These are phyloP conservation scores for Allophyes oxyacanthae DNA, from an alignment of 2,888 invertebrate genomes.

Conservation along the genomic window DNA sequence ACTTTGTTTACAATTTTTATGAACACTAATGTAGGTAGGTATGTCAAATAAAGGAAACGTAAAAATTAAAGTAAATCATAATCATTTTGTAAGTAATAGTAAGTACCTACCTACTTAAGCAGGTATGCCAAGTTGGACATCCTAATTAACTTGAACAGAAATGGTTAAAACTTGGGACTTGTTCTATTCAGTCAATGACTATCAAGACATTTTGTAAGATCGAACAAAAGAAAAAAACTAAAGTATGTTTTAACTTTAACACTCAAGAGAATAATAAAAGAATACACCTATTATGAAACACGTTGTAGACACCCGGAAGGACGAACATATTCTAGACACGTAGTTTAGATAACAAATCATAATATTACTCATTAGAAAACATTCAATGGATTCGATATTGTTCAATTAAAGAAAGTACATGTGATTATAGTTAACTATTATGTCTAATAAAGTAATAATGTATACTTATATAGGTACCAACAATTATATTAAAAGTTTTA, in stretches of 20 bases:
- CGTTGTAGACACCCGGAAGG: slow-evolving; percentile 22
- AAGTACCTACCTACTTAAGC: no score
- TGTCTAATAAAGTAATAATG: no score
- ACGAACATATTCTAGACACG: slow-evolving; percentile 23
- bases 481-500: no score
- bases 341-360: slow-evolving; percentile 19
- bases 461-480: not conserved
- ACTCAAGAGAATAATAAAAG: not conserved
- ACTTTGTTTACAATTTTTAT: slow-evolving; percentile 10
- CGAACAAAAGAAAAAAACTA: not conserved
- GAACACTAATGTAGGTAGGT: slow-evolving; percentile 1
- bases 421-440: not conserved
- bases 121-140: no score
- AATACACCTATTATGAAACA: slow-evolving; percentile 6
- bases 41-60: not conserved
- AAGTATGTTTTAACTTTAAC: not conserved
- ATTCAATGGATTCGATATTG: slow-evolving; percentile 8
- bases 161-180: not conserved
- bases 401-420: slow-evolving; percentile 6
- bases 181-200: slow-evolving; percentile 1
- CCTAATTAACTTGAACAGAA: no score
- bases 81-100: no score
- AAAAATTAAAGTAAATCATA: no score
- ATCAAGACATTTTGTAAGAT: not conserved
- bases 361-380: slow-evolving; percentile 17